These are phyloP conservation scores for Panzeria rudis DNA, from an alignment of 2,888 invertebrate genomes.

Conservation along the genomic window DNA sequence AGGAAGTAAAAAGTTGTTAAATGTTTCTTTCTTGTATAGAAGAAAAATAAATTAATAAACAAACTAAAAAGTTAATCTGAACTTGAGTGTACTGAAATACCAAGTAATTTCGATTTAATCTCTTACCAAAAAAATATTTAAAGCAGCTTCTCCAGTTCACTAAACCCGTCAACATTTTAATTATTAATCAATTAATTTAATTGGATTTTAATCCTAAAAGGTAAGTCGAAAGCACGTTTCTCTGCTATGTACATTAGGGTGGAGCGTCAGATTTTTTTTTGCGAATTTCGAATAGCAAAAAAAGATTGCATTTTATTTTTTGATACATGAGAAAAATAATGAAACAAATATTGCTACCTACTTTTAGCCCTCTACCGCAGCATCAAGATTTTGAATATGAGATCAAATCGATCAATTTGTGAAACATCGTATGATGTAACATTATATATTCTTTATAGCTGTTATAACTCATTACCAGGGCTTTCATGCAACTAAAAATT, in stretches of 20 bases:
- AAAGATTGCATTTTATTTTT: too few relatives aligned
- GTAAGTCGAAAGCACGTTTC: slow-evolving; percentile 47
- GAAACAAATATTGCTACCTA: too few relatives aligned
- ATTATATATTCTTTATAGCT: too few relatives aligned
- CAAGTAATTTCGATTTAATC: neutral
- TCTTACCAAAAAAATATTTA: neutral
- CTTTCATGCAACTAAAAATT: too few relatives aligned
- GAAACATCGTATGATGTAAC: too few relatives aligned
- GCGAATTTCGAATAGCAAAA: too few relatives aligned
- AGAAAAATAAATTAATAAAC: neutral
- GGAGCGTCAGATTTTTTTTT: too few relatives aligned
- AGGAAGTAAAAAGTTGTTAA: slow-evolving; percentile 11
- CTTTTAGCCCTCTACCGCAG: too few relatives aligned
- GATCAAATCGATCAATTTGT: too few relatives aligned
- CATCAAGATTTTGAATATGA: too few relatives aligned
- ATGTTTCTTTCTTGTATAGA: neutral
- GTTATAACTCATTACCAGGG: too few relatives aligned
- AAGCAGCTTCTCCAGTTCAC: neutral
- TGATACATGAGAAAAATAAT: too few relatives aligned
- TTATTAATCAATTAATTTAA: slow-evolving; percentile 57
- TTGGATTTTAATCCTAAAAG: slow-evolving; percentile 48
- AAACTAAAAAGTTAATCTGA: neutral
- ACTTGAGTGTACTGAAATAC: neutral
- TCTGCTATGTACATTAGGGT: neutral
- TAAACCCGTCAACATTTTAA: neutral